These are phyloP conservation scores for Cephus pulcher DNA, from an alignment of 2,888 invertebrate species.

Conservation along the genomic window DNA sequence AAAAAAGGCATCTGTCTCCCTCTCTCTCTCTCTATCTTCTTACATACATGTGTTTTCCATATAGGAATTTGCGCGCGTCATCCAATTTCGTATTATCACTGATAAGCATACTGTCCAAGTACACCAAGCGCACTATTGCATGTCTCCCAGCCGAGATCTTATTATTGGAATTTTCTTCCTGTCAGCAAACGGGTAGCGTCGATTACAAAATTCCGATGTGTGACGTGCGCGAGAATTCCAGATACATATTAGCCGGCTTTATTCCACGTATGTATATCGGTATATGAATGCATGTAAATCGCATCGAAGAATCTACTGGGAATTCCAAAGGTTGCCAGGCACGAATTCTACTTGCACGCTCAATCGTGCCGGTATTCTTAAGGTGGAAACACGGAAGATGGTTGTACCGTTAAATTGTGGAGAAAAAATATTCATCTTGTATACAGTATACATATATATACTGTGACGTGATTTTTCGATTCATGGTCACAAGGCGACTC, in stretches of 20 bases:
- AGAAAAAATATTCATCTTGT: not conserved
- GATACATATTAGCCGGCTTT: not conserved
- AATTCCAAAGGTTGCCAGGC: not conserved
- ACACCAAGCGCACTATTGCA: not conserved
- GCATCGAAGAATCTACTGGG: not conserved
- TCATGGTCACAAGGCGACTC: too few relatives aligned
- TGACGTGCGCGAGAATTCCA: not conserved
- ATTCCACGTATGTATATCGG: not conserved
- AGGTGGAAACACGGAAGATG: not conserved
- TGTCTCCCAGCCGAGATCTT: not conserved
- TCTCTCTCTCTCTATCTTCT: not conserved
- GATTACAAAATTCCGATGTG: not conserved
- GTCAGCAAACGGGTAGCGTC: not conserved
- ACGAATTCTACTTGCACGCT: not conserved
- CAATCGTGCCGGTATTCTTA: not conserved
- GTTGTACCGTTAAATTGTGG: not conserved
- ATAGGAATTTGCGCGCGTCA: not conserved
- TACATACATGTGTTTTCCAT: not conserved
- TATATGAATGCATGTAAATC: not conserved
- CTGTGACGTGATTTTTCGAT: too few relatives aligned
- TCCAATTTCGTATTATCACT: not conserved
- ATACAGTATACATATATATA: too few relatives aligned
- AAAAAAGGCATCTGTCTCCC: slow-evolving; percentile 2
- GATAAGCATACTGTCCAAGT: not conserved
- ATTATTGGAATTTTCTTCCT: not conserved